These are phyloP conservation scores for Campoletis raptor DNA, from an alignment of 2,888 invertebrate genomes.

Conservation along the genomic window DNA sequence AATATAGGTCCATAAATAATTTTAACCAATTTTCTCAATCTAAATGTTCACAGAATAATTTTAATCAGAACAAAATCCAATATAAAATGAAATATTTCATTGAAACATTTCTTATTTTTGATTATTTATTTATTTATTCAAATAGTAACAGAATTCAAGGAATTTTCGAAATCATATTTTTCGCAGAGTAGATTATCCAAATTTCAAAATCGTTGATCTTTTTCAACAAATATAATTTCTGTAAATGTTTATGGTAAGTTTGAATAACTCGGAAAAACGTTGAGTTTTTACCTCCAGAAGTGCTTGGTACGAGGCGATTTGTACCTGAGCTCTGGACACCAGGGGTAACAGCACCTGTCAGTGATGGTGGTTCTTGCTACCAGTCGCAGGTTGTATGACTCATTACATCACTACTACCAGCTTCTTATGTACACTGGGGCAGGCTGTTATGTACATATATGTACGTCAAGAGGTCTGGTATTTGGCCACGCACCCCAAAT, in stretches of 20 bases:
- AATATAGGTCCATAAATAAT: no score
- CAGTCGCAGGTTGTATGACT: slow-evolving; percentile 61
- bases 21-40: no score
- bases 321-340: slow-evolving; percentile 4
- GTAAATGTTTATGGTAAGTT: neutral
- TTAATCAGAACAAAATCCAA: no score
- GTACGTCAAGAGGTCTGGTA: slow-evolving; percentile 20
- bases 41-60: neutral
- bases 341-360: slow-evolving; percentile 48
- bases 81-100: no score
- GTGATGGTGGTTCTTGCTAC: slow-evolving; percentile 73
- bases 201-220: neutral
- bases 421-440: slow-evolving; percentile 8
- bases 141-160: neutral
- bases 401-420: slow-evolving; percentile 23
- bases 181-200: neutral
- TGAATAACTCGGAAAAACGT: neutral
- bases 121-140: neutral
- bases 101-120: neutral
- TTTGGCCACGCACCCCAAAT: slow-evolving; percentile 59
- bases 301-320: neutral
- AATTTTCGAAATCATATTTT: neutral
- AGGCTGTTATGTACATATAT: slow-evolving; percentile 15
- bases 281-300: neutral
- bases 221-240: neutral